Conservation (phyloP, 2,888 invertebrate genomes). For the Acanthoscelides obtectus region DNA sequence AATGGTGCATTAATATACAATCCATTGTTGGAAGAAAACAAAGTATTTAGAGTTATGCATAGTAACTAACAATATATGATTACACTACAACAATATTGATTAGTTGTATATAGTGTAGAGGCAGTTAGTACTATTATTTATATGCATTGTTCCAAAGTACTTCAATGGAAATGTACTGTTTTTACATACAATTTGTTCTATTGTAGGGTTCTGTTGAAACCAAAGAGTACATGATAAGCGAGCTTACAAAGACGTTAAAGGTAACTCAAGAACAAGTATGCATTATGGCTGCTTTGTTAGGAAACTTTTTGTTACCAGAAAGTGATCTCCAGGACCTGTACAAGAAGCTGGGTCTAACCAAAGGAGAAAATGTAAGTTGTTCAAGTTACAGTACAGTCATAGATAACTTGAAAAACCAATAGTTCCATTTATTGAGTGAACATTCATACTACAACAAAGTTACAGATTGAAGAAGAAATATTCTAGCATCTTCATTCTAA, state of each 20-base stretch:
- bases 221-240: slow-evolving; percentile 82
- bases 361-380: slow-evolving; percentile 51
- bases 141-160: background rate
- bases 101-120: background rate
- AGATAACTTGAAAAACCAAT: too few species aligned
- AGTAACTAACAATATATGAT: background rate
- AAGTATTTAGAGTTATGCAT: background rate
- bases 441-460: too few species aligned
- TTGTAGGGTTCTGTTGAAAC: slow-evolving; percentile 79
- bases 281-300: slow-evolving; percentile 77
- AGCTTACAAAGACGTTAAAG: slow-evolving; percentile 71
- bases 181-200: background rate
- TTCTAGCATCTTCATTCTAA: too few species aligned
- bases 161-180: background rate
- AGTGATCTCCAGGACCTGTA: slow-evolving; percentile 74
- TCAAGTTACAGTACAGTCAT: too few species aligned
- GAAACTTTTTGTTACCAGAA: slow-evolving; percentile 79
- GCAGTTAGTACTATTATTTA: too few species aligned
- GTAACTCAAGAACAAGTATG: slow-evolving; percentile 78
- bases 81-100: background rate
- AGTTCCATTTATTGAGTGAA: too few species aligned
- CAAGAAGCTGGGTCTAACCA: slow-evolving; percentile 51
- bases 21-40: too few species aligned
- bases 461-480: too few species aligned
- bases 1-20: too few species aligned